Evolutionary conservation across 2,888 invertebrate species (phyloP).

Genomic region (Philonicus albiceps): DNA sequence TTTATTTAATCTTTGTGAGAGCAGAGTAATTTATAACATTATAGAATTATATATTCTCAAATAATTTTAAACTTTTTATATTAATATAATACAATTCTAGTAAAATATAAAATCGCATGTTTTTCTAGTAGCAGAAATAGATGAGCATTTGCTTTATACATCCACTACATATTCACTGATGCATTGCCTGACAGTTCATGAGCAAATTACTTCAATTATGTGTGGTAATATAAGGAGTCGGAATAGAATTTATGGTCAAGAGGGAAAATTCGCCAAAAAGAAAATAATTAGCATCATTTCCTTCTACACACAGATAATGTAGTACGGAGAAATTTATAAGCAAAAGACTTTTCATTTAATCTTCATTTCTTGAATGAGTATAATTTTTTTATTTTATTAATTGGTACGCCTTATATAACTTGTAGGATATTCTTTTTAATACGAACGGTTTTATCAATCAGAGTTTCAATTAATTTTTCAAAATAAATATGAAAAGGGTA

Average conservation of each 20-base stretch:
- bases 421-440: neutral
- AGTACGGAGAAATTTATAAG: neutral
- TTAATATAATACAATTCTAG: neutral
- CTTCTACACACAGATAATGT: neutral
- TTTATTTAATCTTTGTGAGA: neutral
- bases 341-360: neutral
- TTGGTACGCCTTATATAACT: neutral
- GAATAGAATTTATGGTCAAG: neutral
- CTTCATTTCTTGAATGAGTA: neutral
- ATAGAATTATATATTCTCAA: neutral
- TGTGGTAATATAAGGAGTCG: neutral
- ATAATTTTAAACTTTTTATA: neutral
- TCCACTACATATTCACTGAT: neutral
- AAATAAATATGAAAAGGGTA: no score
- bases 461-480: no score
- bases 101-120: neutral
- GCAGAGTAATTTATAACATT: neutral
- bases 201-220: neutral
- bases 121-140: neutral
- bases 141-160: neutral
- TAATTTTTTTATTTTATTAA: neutral
- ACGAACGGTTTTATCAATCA: neutral
- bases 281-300: neutral
- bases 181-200: neutral
- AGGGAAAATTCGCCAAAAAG: neutral